A percentile compares a stretch with the other conserved stretches of the same genome.
Evolutionary conservation across 2,888 invertebrate species (phyloP).

Genomic region (Habroteleia sp.): DNA sequence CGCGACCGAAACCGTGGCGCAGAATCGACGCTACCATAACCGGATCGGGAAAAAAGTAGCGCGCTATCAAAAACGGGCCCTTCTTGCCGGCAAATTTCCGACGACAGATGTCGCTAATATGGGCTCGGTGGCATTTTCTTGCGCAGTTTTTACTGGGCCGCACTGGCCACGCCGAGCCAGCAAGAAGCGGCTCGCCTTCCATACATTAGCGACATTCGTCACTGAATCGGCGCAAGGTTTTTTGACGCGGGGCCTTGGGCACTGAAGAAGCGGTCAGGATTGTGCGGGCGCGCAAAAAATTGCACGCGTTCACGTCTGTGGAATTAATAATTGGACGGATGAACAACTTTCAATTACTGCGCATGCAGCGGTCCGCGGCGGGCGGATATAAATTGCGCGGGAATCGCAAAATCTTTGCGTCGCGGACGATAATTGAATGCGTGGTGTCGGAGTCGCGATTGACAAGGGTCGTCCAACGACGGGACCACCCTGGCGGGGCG

Average conservation of each 20-base stretch:
- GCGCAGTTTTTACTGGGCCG: constrained; percentile 32
- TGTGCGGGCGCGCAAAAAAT: constrained; percentile 30
- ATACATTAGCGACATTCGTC: constrained; percentile 56
- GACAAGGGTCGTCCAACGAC: constrained; percentile 42
- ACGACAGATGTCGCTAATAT: constrained; percentile 62
- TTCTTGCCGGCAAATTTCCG: constrained; percentile 38
- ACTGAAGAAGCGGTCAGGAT: constrained; percentile 53
- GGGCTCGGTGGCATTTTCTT: constrained; percentile 52
- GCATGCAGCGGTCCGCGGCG: constrained; percentile 11
- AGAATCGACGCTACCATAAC: constrained; percentile 25
- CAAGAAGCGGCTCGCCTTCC: constrained; percentile 50
- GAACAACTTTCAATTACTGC: constrained; percentile 55
- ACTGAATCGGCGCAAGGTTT: constrained; percentile 44
- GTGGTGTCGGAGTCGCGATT: constrained; percentile 27
- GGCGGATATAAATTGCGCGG: constrained; percentile 37
- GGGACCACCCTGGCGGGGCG: constrained; percentile 43
- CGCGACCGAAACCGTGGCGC: background rate
- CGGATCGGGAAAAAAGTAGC: constrained; percentile 4
- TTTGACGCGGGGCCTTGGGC: constrained; percentile 28
- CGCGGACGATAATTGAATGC: constrained; percentile 50
- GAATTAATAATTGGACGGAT: constrained; percentile 52
- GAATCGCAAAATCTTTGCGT: constrained; percentile 42
- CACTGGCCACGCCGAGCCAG: constrained; percentile 13
- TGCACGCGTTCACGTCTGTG: constrained; percentile 46
- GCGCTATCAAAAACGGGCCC: constrained; percentile 24